Conservation (phyloP, 2,888 invertebrate genomes). For the Caenorhabditis panamensis region DNA sequence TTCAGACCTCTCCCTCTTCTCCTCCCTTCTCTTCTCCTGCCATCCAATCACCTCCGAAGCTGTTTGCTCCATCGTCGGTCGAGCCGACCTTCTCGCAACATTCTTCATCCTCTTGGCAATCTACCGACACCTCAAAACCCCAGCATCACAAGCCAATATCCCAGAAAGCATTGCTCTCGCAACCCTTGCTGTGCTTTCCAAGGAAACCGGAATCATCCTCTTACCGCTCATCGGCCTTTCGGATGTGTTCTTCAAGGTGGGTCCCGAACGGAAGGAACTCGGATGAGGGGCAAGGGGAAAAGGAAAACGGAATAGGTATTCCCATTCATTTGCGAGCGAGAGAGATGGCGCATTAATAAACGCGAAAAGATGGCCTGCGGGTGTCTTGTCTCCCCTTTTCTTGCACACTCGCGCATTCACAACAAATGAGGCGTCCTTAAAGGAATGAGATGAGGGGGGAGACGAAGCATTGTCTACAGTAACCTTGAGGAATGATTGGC, state of each 20-base stretch:
- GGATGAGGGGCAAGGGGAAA: not conserved
- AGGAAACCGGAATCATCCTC: constrained; percentile 62
- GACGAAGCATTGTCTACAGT: constrained; percentile 54
- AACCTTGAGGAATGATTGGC: constrained; percentile 55
- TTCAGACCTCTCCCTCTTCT: constrained; percentile 82
- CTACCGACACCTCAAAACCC: not conserved
- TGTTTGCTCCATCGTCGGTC: constrained; percentile 88
- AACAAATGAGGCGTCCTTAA: constrained; percentile 57
- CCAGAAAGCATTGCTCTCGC: constrained; percentile 21
- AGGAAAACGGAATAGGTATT: constrained; percentile 1
- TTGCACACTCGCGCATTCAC: constrained; percentile 50
- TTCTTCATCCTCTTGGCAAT: constrained; percentile 86
- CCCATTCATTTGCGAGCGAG: constrained; percentile 3
- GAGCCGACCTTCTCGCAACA: constrained; percentile 94
- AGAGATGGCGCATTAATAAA: constrained; percentile 43
- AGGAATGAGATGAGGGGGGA: not conserved
- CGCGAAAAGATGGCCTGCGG: constrained; percentile 4
- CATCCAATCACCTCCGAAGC: constrained; percentile 98
- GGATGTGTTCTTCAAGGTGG: constrained; percentile 40
- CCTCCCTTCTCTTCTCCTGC: constrained; percentile 92
- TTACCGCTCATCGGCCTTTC: constrained; percentile 35
- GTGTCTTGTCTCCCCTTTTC: constrained; percentile 5
- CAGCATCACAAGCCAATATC: not conserved
- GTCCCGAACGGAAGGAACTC: too few relatives aligned
- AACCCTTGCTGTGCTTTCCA: constrained; percentile 46